A percentile compares a stretch with the other conserved stretches of the same genome.
phyloP scores from a whole-genome alignment of 1,140 invertebrate genomes.

The Eufriesea mexicana region DNA sequence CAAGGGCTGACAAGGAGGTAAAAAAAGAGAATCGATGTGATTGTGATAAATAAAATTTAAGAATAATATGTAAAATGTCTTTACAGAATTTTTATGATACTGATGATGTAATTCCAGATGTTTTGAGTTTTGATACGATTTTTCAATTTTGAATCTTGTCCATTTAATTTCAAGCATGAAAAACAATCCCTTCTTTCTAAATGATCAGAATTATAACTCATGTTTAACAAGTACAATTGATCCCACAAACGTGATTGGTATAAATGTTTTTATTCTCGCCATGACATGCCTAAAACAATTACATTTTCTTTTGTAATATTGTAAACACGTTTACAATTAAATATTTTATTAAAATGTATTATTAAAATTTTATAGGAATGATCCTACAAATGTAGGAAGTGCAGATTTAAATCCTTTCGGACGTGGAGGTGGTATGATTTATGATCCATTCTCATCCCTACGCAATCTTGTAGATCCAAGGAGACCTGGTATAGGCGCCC shows the following conservation, averaged over 20 bases:
- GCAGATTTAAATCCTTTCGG: conserved; percentile 90
- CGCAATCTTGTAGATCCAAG: conserved; percentile 43
- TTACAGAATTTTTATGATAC: conserved; percentile 65
- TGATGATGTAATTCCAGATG: conserved; percentile 56
- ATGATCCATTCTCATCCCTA: conserved; percentile 84
- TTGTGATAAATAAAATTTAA: background rate
- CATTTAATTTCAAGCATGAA: background rate
- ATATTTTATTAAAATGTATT: background rate
- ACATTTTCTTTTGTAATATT: background rate
- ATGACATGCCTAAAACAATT: conserved; percentile 1
- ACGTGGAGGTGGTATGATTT: conserved; percentile 87
- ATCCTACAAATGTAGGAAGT: conserved; percentile 84
- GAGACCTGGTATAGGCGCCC: conserved; percentile 81
- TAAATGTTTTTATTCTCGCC: conserved; percentile 2
- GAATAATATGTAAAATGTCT: conserved; percentile 22
- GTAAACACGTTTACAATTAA: too few species aligned
- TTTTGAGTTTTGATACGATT: conserved; percentile 15
- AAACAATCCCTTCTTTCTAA: background rate
- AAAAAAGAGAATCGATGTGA: conserved; percentile 25
- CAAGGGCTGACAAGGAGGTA: background rate
- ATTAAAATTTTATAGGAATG: conserved; percentile 57
- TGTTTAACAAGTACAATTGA: background rate
- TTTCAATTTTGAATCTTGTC: conserved; percentile 33
- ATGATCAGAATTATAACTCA: background rate
- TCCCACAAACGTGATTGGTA: background rate